These are phyloP conservation scores for Torymus tubicola DNA, from an alignment of 2,888 invertebrate species.

Conservation along the genomic window DNA sequence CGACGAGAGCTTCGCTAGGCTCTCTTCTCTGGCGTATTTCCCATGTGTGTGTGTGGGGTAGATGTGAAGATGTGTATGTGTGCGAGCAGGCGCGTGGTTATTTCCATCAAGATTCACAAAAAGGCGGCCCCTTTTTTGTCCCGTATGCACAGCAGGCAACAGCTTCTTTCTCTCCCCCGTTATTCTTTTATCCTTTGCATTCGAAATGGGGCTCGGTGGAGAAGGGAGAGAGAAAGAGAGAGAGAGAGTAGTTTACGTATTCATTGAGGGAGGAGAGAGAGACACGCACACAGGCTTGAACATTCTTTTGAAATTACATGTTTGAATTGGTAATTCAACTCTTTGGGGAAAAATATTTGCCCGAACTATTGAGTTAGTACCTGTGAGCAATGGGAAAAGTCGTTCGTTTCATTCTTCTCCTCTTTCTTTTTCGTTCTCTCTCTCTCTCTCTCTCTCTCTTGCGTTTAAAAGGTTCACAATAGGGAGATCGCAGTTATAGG, in stretches of 20 bases:
- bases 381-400: too few relatives aligned
- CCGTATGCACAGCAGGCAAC: not conserved
- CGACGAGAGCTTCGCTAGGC: slow-evolving; percentile 5
- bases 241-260: not conserved
- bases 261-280: not conserved
- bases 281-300: too few relatives aligned
- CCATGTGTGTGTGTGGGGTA: too few relatives aligned
- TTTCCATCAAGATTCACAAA: slow-evolving; percentile 10
- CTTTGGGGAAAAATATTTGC: slow-evolving; percentile 17
- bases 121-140: too few relatives aligned
- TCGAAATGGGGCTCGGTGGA: not conserved
- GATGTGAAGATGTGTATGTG: too few relatives aligned
- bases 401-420: not conserved
- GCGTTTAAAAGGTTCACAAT: not conserved
- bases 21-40: not conserved
- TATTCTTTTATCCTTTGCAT: not conserved
- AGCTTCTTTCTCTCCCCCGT: not conserved
- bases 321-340: not conserved
- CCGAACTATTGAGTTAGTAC: slow-evolving; percentile 17
- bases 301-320: not conserved
- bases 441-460: not conserved
- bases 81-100: not conserved
- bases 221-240: not conserved
- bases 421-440: not conserved
- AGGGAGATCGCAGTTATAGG: not conserved